Percentiles rank a stretch among this genome's conserved stretches.
These are phyloP conservation scores for Acrossocheilus wenchowensis DNA, from an alignment of 2,797 vertebrate species.

Conservation along the genomic window DNA sequence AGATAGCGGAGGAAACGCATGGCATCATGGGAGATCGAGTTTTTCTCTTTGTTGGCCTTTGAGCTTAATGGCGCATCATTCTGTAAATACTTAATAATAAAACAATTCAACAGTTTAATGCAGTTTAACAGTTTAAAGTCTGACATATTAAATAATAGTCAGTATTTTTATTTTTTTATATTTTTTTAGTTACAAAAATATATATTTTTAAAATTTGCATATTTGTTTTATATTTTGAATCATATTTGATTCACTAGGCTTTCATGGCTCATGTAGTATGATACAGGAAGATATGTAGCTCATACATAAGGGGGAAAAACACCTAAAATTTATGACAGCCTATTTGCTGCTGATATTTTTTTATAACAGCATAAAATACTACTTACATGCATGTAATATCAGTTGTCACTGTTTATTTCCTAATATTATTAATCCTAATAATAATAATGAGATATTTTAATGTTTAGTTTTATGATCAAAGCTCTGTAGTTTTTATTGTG, in stretches of 20 bases:
- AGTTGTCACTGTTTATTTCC: background rate
- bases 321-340: background rate
- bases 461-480: background rate
- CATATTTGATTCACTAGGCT: background rate
- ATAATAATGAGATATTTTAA: background rate
- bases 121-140: background rate
- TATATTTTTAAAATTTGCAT: background rate
- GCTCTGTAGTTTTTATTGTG: background rate
- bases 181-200: background rate
- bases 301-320: background rate
- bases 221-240: background rate
- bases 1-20: constrained; percentile 70
- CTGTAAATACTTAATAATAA: background rate
- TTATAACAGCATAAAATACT: background rate
- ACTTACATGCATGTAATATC: background rate
- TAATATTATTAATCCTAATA: background rate
- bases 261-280: background rate
- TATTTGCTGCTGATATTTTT: background rate
- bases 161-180: too few species aligned
- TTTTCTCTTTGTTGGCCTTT: constrained; percentile 9
- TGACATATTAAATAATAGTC: background rate
- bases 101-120: background rate
- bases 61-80: background rate
- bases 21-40: constrained; percentile 78
- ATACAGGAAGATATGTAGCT: background rate